These are phyloP conservation scores for Stercorarius parasiticus DNA, from an alignment of 2,113 vertebrate genomes.

Conservation along the genomic window DNA sequence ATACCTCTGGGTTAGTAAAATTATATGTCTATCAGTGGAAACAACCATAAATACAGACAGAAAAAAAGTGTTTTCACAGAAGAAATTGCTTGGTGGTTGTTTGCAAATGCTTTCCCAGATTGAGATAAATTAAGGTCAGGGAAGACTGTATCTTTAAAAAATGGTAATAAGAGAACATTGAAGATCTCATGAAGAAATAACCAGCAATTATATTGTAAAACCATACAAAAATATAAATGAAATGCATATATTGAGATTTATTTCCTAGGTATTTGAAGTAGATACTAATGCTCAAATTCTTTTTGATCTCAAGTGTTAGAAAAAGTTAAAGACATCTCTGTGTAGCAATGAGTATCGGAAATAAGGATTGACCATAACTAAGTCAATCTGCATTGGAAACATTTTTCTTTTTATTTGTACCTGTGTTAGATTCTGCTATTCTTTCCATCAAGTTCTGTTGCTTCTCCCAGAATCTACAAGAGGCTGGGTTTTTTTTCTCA, in stretches of 20 bases:
- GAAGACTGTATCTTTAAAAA: neutral
- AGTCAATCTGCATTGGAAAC: neutral
- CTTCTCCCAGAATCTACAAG: neutral
- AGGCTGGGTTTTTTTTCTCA: neutral
- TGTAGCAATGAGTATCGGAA: neutral
- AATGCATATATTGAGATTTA: neutral
- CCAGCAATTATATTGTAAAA: neutral
- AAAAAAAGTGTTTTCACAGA: neutral
- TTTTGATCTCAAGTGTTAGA: constrained; percentile 11
- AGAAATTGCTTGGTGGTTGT: neutral
- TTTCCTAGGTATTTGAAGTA: neutral
- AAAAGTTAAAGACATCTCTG: neutral
- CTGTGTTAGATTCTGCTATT: neutral
- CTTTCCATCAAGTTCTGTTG: neutral
- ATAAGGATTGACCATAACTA: neutral
- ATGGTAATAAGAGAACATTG: neutral
- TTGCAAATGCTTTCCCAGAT: neutral
- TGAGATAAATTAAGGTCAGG: neutral
- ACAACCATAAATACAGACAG: neutral
- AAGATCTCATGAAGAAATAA: neutral
- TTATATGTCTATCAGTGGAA: neutral
- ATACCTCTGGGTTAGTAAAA: neutral
- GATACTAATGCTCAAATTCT: constrained; percentile 1
- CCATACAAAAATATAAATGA: neutral
- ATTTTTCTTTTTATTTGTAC: neutral